Evolutionary conservation across 1,140 invertebrate genomes (phyloP).

Genomic region (Acromyrmex charruanus): DNA sequence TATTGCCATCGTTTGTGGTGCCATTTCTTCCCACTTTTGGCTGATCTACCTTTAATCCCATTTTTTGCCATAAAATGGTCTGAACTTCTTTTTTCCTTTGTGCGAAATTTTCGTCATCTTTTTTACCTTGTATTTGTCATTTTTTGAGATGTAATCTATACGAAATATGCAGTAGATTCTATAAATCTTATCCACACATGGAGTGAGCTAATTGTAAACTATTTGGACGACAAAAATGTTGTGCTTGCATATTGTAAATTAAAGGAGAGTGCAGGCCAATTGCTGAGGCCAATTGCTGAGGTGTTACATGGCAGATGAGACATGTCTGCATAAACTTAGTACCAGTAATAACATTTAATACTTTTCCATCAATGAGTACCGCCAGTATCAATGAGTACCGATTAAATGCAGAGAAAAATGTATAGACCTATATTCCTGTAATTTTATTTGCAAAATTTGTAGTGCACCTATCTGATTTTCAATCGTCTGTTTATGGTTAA

Average conservation of each 20-base stretch:
- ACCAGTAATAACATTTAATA: slow-evolving; percentile 13
- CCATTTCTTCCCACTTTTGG: neutral
- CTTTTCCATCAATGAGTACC: slow-evolving; percentile 29
- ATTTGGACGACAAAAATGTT: neutral
- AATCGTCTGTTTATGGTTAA: slow-evolving; percentile 19
- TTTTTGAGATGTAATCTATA: neutral
- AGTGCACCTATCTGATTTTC: slow-evolving; percentile 1
- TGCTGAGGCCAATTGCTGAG: slow-evolving; percentile 8
- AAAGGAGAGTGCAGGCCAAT: neutral
- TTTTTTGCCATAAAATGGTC: slow-evolving; percentile 11
- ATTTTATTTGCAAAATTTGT: neutral
- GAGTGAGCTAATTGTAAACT: neutral
- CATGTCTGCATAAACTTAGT: neutral
- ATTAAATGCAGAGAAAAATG: slow-evolving; percentile 3
- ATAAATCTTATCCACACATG: slow-evolving; percentile 36
- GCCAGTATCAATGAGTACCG: no score
- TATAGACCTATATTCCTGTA: neutral
- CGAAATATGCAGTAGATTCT: slow-evolving; percentile 18
- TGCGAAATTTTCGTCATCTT: neutral
- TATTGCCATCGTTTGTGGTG: slow-evolving; percentile 25
- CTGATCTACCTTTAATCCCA: slow-evolving; percentile 19
- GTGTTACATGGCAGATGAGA: slow-evolving; percentile 14
- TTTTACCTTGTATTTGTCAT: slow-evolving; percentile 1
- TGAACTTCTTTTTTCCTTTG: neutral
- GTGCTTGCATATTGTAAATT: neutral